These are phyloP conservation scores for Corythornis leucogaster DNA, from an alignment of 2,797 vertebrate species.

Conservation along the genomic window DNA sequence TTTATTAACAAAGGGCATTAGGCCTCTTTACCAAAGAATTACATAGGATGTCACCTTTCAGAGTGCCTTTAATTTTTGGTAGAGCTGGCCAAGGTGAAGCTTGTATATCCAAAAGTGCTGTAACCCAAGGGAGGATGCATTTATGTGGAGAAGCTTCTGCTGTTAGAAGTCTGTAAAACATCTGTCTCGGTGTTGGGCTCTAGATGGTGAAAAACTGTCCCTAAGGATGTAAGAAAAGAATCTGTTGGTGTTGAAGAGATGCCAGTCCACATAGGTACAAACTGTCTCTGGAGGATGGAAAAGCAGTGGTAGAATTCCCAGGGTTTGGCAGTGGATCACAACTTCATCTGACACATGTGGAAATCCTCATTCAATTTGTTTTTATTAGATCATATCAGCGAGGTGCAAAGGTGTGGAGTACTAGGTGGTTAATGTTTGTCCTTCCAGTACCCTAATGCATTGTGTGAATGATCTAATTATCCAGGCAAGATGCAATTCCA, in stretches of 20 bases:
- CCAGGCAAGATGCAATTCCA: neutral
- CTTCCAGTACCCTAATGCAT: neutral
- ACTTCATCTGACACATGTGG: neutral
- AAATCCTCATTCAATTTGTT: neutral
- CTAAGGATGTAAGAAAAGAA: neutral
- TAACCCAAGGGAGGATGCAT: neutral
- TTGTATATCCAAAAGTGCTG: neutral
- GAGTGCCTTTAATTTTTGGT: neutral
- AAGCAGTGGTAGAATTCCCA: neutral
- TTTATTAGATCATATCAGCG: neutral
- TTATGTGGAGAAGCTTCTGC: neutral
- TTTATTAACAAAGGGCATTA: neutral
- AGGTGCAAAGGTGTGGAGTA: neutral
- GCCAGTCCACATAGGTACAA: neutral
- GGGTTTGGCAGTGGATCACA: neutral
- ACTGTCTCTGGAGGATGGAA: neutral
- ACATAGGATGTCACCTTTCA: neutral
- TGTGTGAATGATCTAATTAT: constrained; percentile 31
- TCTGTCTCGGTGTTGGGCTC: neutral
- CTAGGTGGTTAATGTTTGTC: neutral
- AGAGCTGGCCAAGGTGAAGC: neutral
- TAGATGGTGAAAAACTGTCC: neutral
- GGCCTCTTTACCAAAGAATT: neutral
- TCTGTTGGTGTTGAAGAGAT: neutral
- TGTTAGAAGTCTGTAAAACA: neutral